These are phyloP conservation scores for Eupeodes latifasciatus DNA, from an alignment of 2,888 invertebrate genomes.

Conservation along the genomic window DNA sequence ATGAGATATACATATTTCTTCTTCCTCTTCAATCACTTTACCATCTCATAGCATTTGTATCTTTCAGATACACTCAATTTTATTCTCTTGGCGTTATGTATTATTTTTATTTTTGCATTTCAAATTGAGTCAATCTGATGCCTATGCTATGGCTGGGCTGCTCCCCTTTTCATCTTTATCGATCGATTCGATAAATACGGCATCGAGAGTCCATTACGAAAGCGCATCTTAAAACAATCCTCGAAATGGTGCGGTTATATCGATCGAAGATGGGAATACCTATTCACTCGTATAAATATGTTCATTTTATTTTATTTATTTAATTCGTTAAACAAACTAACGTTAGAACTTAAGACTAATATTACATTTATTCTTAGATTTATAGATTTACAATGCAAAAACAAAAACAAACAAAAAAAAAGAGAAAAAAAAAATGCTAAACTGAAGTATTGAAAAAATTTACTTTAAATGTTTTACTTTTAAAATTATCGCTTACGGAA, in stretches of 20 bases:
- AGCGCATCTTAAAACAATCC: conserved; percentile 50
- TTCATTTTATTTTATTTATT: no score
- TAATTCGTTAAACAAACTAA: no score
- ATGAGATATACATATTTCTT: conserved; percentile 5
- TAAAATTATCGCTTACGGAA: no score
- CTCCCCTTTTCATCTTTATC: conserved; percentile 56
- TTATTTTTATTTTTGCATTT: conserved; percentile 75
- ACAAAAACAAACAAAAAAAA: no score
- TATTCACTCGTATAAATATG: no score
- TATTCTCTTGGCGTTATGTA: conserved; percentile 42
- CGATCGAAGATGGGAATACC: conserved; percentile 28
- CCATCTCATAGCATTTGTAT: neutral
- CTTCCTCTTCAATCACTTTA: conserved; percentile 60
- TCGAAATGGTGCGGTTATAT: conserved; percentile 32
- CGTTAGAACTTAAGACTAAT: no score
- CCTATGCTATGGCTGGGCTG: conserved; percentile 14
- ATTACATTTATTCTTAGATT: no score
- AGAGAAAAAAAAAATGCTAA: no score
- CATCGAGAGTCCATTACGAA: conserved; percentile 62
- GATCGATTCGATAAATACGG: conserved; percentile 42
- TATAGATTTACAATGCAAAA: no score
- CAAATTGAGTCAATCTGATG: conserved; percentile 69
- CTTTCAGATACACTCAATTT: conserved; percentile 11
- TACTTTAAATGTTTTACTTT: no score
- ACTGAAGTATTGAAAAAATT: no score